Conservation (phyloP, 2,888 invertebrate genomes). For the Acanthacorydalis orientalis region DNA sequence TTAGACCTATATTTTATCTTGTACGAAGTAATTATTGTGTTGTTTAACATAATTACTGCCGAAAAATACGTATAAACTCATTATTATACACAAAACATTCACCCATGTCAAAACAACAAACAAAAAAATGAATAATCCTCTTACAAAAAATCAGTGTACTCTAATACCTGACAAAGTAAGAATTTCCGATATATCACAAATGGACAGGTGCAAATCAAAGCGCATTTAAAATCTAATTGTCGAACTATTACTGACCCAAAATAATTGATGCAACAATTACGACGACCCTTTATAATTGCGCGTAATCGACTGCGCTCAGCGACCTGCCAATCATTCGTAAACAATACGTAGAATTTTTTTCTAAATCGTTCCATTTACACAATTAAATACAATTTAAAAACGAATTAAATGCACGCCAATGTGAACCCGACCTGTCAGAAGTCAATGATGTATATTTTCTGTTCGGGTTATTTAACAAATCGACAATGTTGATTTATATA, state of each 20-base stretch:
- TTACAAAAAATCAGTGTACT: too few species aligned
- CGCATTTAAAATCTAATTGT: conserved; percentile 17
- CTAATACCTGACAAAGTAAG: too few species aligned
- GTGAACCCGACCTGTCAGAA: neutral
- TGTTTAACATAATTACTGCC: too few species aligned
- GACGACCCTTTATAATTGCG: conserved; percentile 13
- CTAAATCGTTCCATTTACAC: neutral
- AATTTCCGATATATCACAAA: conserved; percentile 24
- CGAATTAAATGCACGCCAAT: conserved; percentile 1
- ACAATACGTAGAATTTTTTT: conserved; percentile 1
- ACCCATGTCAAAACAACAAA: too few species aligned
- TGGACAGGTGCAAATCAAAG: conserved; percentile 23
- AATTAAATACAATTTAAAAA: conserved; percentile 4
- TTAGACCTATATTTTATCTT: too few species aligned
- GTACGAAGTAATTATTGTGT: too few species aligned
- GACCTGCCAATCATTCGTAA: neutral
- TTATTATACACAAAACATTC: too few species aligned
- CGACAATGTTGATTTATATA: too few species aligned
- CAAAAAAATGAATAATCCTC: too few species aligned
- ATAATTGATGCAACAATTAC: conserved; percentile 14
- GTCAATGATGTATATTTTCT: neutral
- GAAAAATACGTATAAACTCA: too few species aligned
- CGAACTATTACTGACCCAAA: conserved; percentile 14
- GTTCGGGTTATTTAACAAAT: neutral
- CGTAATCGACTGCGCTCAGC: neutral